phyloP scores from a whole-genome alignment of 2,797 vertebrate species.

The Chaetophractus vellerosus region DNA sequence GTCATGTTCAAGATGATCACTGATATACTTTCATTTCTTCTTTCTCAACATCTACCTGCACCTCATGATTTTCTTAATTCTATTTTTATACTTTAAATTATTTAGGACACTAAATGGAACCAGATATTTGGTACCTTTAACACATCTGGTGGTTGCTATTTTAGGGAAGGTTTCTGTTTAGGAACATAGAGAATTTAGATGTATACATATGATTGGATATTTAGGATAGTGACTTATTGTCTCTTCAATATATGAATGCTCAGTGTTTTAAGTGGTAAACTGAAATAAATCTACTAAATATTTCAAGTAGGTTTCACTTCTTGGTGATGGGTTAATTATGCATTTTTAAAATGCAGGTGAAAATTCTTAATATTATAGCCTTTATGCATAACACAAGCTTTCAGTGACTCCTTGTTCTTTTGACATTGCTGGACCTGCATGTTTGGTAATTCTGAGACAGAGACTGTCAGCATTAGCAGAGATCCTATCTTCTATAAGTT shows the following conservation, averaged over 20 bases:
- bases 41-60: not conserved
- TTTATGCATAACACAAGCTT: not conserved
- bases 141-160: not conserved
- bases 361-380: not conserved
- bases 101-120: not conserved
- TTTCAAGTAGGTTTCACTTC: not conserved
- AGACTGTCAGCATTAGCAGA: slow-evolving; percentile 56
- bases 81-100: not conserved
- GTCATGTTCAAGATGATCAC: not conserved
- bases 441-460: slow-evolving; percentile 68
- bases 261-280: slow-evolving; percentile 56
- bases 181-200: not conserved
- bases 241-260: not conserved
- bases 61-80: not conserved
- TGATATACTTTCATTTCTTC: not conserved
- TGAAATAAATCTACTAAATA: slow-evolving; percentile 75
- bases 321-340: not conserved
- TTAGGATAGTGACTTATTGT: slow-evolving; percentile 46
- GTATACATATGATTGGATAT: not conserved
- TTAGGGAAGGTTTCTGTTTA: not conserved
- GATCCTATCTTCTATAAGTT: slow-evolving; percentile 66
- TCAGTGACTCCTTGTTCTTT: not conserved
- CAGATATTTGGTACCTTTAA: slow-evolving; percentile 29
- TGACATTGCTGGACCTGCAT: slow-evolving; percentile 11
- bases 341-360: not conserved